Evolutionary conservation across 2,113 vertebrate genomes (phyloP).

Genomic region (Porphyrio hochstetteri): DNA sequence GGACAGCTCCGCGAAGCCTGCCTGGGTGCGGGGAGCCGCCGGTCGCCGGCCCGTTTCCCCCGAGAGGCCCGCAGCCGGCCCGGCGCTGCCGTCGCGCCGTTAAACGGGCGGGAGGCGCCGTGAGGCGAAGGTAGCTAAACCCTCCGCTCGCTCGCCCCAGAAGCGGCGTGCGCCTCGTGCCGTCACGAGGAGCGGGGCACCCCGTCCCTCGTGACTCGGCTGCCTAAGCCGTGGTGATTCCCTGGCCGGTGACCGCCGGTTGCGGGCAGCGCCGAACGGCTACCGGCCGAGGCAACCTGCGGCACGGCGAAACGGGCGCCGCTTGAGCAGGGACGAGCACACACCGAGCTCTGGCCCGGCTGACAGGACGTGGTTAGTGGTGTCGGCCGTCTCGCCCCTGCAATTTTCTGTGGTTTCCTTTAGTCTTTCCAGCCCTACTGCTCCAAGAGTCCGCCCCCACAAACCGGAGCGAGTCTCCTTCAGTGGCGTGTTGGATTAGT

Average conservation of each 20-base stretch:
- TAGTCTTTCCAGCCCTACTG: no score
- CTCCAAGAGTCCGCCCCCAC: not conserved
- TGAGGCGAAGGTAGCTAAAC: accelerated
- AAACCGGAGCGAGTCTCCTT: not conserved
- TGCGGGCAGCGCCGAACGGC: accelerated
- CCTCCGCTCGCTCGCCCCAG: accelerated
- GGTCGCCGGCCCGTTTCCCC: not conserved
- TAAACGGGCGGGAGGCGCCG: not conserved
- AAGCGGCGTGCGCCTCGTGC: accelerated
- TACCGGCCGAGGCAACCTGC: accelerated
- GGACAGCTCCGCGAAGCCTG: not conserved
- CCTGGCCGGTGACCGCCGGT: accelerated
- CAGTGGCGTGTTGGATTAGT: not conserved
- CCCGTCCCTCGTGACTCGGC: accelerated
- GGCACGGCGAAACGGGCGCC: accelerated
- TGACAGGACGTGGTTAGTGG: accelerated
- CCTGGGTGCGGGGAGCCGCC: not conserved
- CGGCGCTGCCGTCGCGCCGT: accelerated
- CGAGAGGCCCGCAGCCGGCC: accelerated
- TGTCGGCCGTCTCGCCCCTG: accelerated
- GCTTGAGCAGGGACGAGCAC: accelerated
- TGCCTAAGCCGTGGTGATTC: not conserved
- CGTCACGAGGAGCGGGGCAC: not conserved
- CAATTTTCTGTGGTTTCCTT: accelerated
- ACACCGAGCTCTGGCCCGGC: no score